phyloP scores from a whole-genome alignment of 2,797 vertebrate species.

The Merluccius polli region DNA sequence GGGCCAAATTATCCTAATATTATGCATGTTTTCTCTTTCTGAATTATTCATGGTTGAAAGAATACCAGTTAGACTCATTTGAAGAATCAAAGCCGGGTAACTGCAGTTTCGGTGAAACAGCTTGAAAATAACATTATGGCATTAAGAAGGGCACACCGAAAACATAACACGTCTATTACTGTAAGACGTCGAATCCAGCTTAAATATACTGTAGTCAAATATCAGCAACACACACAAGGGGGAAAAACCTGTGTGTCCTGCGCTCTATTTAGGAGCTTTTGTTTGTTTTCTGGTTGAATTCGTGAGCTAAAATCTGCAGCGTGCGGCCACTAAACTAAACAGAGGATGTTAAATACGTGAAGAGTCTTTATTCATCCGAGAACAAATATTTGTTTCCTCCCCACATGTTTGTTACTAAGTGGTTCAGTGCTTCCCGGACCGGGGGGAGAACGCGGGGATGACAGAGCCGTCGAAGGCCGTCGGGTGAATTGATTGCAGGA shows the following conservation, averaged over 20 bases:
- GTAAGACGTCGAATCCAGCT: no score
- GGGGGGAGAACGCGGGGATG: not conserved
- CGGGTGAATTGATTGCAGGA: not conserved
- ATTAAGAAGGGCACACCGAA: not conserved
- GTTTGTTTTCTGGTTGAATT: not conserved
- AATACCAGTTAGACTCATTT: constrained; percentile 25
- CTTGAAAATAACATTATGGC: not conserved
- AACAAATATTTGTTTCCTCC: not conserved
- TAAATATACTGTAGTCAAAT: not conserved
- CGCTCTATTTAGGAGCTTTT: constrained; percentile 3
- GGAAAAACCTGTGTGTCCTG: not conserved
- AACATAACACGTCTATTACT: no score
- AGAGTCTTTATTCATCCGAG: not conserved
- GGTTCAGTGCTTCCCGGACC: not conserved
- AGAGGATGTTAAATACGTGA: not conserved
- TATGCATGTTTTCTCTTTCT: constrained; percentile 22
- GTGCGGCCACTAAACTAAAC: not conserved
- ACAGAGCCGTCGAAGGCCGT: no score
- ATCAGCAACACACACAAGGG: not conserved
- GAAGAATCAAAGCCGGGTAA: constrained; percentile 22
- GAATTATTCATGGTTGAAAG: constrained; percentile 30
- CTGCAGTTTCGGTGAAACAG: not conserved
- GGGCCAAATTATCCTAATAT: constrained; percentile 22
- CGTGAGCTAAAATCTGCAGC: not conserved
- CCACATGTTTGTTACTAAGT: not conserved